Evolutionary conservation across 2,113 vertebrate species (phyloP).

Genomic region (Theristicus caerulescens): DNA sequence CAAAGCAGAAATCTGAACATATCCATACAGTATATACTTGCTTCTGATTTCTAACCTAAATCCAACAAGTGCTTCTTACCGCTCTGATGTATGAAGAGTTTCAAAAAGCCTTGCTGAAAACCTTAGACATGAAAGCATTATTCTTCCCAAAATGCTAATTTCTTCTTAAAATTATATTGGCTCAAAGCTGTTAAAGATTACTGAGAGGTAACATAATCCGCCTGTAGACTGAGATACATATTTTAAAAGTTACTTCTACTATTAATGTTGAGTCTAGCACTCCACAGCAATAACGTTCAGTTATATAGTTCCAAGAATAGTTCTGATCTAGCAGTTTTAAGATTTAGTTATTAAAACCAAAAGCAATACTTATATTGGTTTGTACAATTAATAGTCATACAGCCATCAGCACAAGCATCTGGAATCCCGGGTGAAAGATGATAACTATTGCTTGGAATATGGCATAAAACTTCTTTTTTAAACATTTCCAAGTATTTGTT

Average conservation of each 20-base stretch:
- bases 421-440: not conserved
- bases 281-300: not conserved
- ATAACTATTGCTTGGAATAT: not conserved
- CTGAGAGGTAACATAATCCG: rapidly evolving
- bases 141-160: not conserved
- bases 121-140: not conserved
- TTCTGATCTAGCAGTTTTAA: not conserved
- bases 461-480: not conserved
- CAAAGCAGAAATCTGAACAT: not conserved
- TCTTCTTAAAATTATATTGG: not conserved
- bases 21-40: not conserved
- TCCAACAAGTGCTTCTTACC: not conserved
- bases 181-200: not conserved
- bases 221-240: not conserved
- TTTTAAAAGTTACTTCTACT: not conserved
- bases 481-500: not conserved
- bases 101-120: not conserved
- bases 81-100: not conserved
- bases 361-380: not conserved
- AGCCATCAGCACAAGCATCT: not conserved
- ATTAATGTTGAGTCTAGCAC: not conserved
- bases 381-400: not conserved
- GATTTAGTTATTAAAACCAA: not conserved
- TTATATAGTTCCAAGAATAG: not conserved
- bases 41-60: not conserved